Evolutionary conservation across 2,888 invertebrate species (phyloP).

Genomic region (Pharmacophagus antenor): DNA sequence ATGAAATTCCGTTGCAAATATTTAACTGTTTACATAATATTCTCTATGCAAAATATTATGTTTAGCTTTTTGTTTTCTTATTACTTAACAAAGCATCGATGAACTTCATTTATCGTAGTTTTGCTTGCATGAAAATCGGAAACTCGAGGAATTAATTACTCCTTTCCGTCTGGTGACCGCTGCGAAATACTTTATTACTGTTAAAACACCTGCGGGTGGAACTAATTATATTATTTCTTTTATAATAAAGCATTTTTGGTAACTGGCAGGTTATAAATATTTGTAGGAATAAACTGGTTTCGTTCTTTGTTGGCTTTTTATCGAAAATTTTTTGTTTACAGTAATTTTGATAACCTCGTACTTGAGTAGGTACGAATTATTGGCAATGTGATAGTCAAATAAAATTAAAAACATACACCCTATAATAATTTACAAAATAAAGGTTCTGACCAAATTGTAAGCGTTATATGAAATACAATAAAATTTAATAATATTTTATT

Average conservation of each 20-base stretch:
- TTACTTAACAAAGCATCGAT: slow-evolving; percentile 14
- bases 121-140: slow-evolving; percentile 10
- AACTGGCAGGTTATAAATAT: no score
- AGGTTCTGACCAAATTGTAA: background rate
- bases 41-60: background rate
- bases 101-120: slow-evolving; percentile 16
- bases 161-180: slow-evolving; percentile 30
- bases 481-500: background rate
- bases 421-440: background rate
- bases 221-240: slow-evolving; percentile 26
- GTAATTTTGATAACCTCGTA: no score
- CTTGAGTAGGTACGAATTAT: no score
- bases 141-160: slow-evolving; percentile 33
- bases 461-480: background rate
- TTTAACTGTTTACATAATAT: slow-evolving; percentile 5
- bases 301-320: no score
- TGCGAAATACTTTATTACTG: slow-evolving; percentile 32
- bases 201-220: slow-evolving; percentile 26
- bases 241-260: no score
- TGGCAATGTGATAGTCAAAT: no score
- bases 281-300: no score
- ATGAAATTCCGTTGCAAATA: background rate
- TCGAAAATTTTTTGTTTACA: no score
- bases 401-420: no score
- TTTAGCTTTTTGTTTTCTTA: slow-evolving; percentile 1